Evolutionary conservation across 1,140 invertebrate genomes (phyloP), one percentile per base, ranked within the genome.

Genomic region (Papilio helenus): DNA sequence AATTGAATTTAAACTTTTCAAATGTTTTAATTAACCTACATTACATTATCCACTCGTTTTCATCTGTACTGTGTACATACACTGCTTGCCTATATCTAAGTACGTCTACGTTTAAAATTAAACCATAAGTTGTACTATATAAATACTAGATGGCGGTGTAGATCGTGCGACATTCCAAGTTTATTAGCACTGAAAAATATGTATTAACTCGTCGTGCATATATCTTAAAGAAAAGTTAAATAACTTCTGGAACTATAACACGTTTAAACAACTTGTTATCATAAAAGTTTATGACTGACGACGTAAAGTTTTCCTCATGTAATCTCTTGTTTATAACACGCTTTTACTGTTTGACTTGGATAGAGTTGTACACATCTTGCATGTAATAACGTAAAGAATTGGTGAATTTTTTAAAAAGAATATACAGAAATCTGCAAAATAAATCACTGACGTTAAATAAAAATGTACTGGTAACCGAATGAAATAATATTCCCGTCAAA

Each of bases 1-100:
- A 74, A 74, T 74, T 74, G 72, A 74, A 74, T 74, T 74, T 29
- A 12, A 51, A 46, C 42, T 74, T 74, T 74, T 74, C 46, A 49
- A 46, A 49, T 23, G 72, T 74, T 74, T 74, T 74, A 74, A 74
- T 74, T 74, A 51, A 74, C 72, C 72, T 23, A 74, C 3, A 74
- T 74, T 51, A 51, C 39, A 74, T 46, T 26, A 74, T 23, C 26
- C 26, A 44, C 14, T 3, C 12, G 23, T 68, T 34, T 61, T 65
- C 20, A 8, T 12, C 9, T 3, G 20, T 65, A 26, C 2, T 65
- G 20, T 20, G 55, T 58, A 58, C 55, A 58, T 58, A 23, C 55
- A 58, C 20, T 61, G 20, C 23, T 20, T 61, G 44, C n/a, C 55
- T 61, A 23, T 0, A 8, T 20, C 55, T 20, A 23, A 18, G 16